phyloP scores from a whole-genome alignment of 2,888 invertebrate species.

The Clitarchus hookeri region DNA sequence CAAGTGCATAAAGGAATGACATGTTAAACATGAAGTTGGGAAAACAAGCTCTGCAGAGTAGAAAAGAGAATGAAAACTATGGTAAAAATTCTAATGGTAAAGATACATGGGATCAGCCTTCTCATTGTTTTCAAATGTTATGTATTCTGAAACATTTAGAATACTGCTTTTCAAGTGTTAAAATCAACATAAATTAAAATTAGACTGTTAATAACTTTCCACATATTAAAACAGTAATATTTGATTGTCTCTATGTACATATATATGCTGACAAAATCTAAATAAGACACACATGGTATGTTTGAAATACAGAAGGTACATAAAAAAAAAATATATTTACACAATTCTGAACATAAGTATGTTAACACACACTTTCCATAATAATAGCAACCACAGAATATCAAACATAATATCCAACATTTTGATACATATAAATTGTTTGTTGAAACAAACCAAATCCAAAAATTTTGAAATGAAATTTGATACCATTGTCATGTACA shows the following conservation, averaged over 20 bases:
- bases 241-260: constrained; percentile 14
- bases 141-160: background rate
- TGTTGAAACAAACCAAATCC: background rate
- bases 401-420: background rate
- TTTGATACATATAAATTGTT: background rate
- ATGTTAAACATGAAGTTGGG: no score
- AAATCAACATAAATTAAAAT: background rate
- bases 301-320: background rate
- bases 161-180: background rate
- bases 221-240: background rate
- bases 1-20: no score
- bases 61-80: background rate
- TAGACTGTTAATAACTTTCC: background rate
- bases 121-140: no score
- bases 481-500: background rate
- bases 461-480: background rate
- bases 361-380: background rate
- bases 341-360: background rate
- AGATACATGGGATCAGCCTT: no score
- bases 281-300: constrained; percentile 10
- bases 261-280: background rate
- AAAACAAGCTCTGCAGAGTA: background rate
- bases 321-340: background rate
- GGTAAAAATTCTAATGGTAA: background rate
- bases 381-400: background rate